Conservation (phyloP, 2,888 invertebrate genomes). For the Plagodis pulveraria region DNA sequence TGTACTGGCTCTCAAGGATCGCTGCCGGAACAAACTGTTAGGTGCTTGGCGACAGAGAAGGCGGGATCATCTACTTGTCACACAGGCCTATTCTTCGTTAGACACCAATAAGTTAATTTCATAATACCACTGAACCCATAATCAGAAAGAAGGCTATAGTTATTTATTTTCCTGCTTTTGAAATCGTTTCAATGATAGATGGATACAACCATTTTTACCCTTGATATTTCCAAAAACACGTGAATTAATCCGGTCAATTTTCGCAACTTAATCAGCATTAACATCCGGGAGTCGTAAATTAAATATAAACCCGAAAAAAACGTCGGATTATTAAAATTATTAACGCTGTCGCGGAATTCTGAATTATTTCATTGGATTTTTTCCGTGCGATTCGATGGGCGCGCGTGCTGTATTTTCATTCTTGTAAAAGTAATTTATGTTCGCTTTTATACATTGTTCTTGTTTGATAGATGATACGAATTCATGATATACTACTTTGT, state of each 20-base stretch:
- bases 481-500: background rate
- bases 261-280: slow-evolving; percentile 23
- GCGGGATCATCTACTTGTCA: too few species aligned
- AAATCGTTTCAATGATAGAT: too few species aligned
- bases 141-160: too few species aligned
- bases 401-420: background rate
- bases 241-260: slow-evolving; percentile 6
- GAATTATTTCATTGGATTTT: slow-evolving; percentile 19
- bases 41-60: too few species aligned
- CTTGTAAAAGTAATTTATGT: slow-evolving; percentile 2
- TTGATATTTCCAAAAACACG: too few species aligned
- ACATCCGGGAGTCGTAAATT: slow-evolving; percentile 28
- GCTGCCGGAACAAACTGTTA: too few species aligned
- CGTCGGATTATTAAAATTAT: slow-evolving; percentile 34
- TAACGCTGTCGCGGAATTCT: slow-evolving; percentile 17
- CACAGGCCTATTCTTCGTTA: too few species aligned
- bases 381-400: slow-evolving; percentile 5
- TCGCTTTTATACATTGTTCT: background rate
- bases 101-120: too few species aligned
- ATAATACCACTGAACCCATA: too few species aligned
- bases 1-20: too few species aligned
- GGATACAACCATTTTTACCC: too few species aligned
- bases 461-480: background rate
- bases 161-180: too few species aligned
- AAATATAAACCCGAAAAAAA: slow-evolving; percentile 30